Base-by-base conservation (phyloP, 2,113 vertebrate species). In the Nerophis ophidion region DNA sequence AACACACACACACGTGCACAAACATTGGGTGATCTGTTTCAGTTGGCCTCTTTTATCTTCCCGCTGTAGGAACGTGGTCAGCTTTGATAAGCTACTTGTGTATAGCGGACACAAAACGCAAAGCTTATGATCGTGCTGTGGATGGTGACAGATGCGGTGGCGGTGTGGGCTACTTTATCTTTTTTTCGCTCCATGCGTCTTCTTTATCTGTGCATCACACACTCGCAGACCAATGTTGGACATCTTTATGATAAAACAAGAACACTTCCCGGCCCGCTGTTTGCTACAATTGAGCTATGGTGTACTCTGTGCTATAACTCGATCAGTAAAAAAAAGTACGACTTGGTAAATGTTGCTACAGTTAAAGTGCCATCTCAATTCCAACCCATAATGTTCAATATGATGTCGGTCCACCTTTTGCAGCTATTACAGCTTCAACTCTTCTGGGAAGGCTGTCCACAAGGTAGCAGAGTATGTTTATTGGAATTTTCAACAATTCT, bases 11-110 rank as follows among this genome's bases (percentile, higher is more conserved):
- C 6, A 50, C 45, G 55, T 66, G 61, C 67, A 52, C 61, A 72
- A 66, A 70, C 44, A 44, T 60, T 63, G 53, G 52, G 76, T 81
- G 80, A 78, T 86, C 70, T 75, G 71, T 54, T 81, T 85, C 68
- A 76, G 87, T 87, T 88, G 77, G 71, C 79, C 80, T 77, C 83
- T 70, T 87, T 82, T 87, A 86, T 88, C 83, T 80, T 84, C 59
- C 72, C 82, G 83, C 71, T 42, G 54, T 72, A 81, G 77, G 85
- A 86, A 84, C 85, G 82, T 84, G 66, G 81, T 82, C 80, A 77
- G 68, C 68, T 75, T 71, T 75, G 88, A 89, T 90, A 87, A 87
- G 78, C 62, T 77, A 55, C 74, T 56, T 38, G 45, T 38, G 45
- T 33, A 48, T 60, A 74, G 33, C 57, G 67, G 58, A 61, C 76